A percentile compares a stretch with the other conserved stretches of the same genome.
Evolutionary conservation across 92 coral and sea anemone species (phyloP).

Genomic region (Palythoa caribaeorum): DNA sequence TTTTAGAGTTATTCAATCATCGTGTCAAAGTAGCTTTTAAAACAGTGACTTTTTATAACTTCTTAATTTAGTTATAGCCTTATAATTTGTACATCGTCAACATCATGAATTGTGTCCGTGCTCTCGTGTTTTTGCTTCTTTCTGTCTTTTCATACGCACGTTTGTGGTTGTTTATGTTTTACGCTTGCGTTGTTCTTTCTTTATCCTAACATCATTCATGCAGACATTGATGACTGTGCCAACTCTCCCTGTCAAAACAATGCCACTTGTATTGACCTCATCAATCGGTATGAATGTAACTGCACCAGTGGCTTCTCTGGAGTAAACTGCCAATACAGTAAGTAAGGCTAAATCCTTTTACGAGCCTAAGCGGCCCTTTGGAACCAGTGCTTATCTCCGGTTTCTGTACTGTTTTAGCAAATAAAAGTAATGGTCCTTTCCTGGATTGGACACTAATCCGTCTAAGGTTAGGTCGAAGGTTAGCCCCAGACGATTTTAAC

Average conservation of each 20-base stretch:
- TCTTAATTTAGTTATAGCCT: too few species aligned
- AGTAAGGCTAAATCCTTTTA: background rate
- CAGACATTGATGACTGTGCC: constrained; percentile 70
- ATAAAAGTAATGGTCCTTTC: background rate
- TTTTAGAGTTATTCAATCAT: too few species aligned
- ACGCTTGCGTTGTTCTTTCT: constrained; percentile 30
- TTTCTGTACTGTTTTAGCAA: background rate
- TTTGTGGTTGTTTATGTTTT: background rate
- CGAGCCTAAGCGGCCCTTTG: too few species aligned
- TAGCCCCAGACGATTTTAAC: too few species aligned
- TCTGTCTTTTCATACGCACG: background rate
- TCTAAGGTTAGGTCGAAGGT: too few species aligned
- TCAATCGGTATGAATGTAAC: constrained; percentile 66
- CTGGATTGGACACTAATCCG: too few species aligned
- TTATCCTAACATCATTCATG: constrained; percentile 11
- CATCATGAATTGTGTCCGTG: background rate
- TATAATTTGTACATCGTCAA: background rate
- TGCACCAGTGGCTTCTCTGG: constrained; percentile 68
- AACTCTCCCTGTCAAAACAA: constrained; percentile 69
- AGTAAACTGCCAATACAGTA: constrained; percentile 60
- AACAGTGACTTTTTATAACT: too few species aligned
- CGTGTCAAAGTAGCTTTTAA: too few species aligned
- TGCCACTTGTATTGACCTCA: constrained; percentile 66
- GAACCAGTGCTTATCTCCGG: too few species aligned
- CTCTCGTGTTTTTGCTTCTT: background rate